Conservation (phyloP, 1,140 invertebrate species). For the Apis cerana region DNA sequence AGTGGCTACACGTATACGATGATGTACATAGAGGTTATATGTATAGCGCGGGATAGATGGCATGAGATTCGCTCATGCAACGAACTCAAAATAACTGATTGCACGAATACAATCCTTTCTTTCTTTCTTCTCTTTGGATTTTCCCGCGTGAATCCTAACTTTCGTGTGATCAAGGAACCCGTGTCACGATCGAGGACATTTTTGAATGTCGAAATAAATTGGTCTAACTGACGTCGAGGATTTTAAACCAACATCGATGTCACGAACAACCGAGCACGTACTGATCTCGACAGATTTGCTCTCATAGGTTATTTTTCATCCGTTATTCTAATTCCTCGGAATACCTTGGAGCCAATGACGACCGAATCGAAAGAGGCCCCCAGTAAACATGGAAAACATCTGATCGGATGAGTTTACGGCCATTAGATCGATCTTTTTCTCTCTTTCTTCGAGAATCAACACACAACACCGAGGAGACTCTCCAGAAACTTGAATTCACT, state of each 20-base stretch:
- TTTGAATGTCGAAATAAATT: not conserved
- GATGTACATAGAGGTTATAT: not conserved
- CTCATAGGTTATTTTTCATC: not conserved
- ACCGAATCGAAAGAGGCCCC: slow-evolving; percentile 16
- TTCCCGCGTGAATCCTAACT: not conserved
- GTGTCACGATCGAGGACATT: too few species aligned
- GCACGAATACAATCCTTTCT: not conserved
- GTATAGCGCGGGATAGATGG: slow-evolving; percentile 36
- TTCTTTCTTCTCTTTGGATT: not conserved
- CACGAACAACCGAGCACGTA: not conserved
- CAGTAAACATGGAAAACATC: slow-evolving; percentile 1
- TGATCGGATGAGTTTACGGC: slow-evolving; percentile 57
- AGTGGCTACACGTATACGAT: not conserved
- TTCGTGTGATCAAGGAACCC: not conserved
- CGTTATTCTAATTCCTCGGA: not conserved
- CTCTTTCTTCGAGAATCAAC: not conserved
- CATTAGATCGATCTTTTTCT: slow-evolving; percentile 37
- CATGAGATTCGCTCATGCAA: slow-evolving; percentile 1
- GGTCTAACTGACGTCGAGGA: not conserved
- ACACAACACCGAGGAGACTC: slow-evolving; percentile 44
- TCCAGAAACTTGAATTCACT: slow-evolving; percentile 4
- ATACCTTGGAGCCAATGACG: slow-evolving; percentile 51
- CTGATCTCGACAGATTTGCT: not conserved
- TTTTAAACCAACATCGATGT: slow-evolving; percentile 3
- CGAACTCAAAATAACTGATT: slow-evolving; percentile 14